Evolutionary conservation across 2,797 vertebrate genomes (phyloP), one percentile per base, ranked within the genome.

Genomic region (Myotis daubentonii): DNA sequence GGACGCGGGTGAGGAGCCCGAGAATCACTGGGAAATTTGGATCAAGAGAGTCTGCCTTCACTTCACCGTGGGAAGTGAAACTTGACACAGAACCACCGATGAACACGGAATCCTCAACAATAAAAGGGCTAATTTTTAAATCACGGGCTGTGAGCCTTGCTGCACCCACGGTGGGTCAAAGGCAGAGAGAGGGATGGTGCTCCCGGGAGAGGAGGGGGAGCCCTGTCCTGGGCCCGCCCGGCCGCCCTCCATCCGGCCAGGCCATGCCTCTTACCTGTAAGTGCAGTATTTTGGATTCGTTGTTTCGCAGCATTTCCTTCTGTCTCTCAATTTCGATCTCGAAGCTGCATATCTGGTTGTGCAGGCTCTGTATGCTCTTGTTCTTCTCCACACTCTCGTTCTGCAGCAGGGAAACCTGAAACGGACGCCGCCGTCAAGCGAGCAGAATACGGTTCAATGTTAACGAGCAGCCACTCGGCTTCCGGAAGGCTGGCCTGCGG

Each of bases 381-480:
- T 98, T 98, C 94, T 99, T 99, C 95, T 99, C 98, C 75, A 98
- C 98, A 93, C 98, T 98, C 96, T 99, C 98, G 92, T 98, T 99
- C 96, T 99, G 98, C 92, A 99, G 98, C 97, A 98, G 95, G 91
- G 98, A 98, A 83, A 98, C 98, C 98, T 98, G 97, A 55, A 96
- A 78, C 19, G 98, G 96, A 95, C 88, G 89, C 93, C 96, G 95
- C 92, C 97, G 96, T 97, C 97, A 97, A 96, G 96, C 94, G 83
- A 95, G 89, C 95, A 96, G 96, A 94, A 95, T 57, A 44, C 23
- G 6, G 30, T 16, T 72, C 66, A 36, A 19, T 17, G 36, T 49
- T 16, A 36, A 28, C 49, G 41, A 44, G 41, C 10, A 8, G 60
- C 36, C 36, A 2, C 2, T 6, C n/a, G 12, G 38, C 2, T 5